Conservation (phyloP, 2,888 invertebrate genomes). For the Priocnemis perturbator region DNA sequence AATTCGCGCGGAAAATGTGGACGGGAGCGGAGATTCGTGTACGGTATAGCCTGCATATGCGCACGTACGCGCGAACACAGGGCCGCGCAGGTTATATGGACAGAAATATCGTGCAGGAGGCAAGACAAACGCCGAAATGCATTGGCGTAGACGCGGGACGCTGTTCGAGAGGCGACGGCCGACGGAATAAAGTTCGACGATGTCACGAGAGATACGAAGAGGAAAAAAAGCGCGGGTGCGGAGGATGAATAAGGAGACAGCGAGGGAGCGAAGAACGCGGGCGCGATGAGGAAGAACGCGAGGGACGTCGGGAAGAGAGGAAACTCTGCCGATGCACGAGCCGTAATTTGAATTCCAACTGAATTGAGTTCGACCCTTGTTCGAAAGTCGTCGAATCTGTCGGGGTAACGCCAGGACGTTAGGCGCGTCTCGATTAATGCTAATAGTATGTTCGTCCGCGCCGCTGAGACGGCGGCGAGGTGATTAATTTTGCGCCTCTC, state of each 20-base stretch:
- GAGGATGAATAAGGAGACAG: conserved; percentile 36
- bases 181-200: conserved; percentile 21
- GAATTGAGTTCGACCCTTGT: conserved; percentile 65
- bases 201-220: neutral
- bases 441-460: conserved; percentile 4
- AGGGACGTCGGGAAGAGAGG: conserved; percentile 33
- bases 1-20: too few relatives aligned
- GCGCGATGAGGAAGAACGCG: conserved; percentile 16
- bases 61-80: too few relatives aligned
- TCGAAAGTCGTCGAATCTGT: conserved; percentile 60
- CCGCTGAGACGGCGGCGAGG: neutral
- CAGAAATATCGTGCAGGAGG: too few relatives aligned
- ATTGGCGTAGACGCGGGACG: conserved; percentile 3
- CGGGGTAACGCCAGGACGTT: conserved; percentile 48
- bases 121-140: conserved; percentile 2
- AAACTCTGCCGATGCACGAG: conserved; percentile 35
- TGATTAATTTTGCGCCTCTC: neutral
- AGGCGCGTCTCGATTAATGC: conserved; percentile 46
- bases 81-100: too few relatives aligned
- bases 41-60: too few relatives aligned
- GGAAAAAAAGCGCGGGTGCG: conserved; percentile 1
- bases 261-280: conserved; percentile 25
- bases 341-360: conserved; percentile 70
- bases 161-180: neutral
- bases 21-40: too few relatives aligned